Base-by-base conservation (phyloP, 2,797 vertebrate species). In the Crypturellus tataupa region DNA sequence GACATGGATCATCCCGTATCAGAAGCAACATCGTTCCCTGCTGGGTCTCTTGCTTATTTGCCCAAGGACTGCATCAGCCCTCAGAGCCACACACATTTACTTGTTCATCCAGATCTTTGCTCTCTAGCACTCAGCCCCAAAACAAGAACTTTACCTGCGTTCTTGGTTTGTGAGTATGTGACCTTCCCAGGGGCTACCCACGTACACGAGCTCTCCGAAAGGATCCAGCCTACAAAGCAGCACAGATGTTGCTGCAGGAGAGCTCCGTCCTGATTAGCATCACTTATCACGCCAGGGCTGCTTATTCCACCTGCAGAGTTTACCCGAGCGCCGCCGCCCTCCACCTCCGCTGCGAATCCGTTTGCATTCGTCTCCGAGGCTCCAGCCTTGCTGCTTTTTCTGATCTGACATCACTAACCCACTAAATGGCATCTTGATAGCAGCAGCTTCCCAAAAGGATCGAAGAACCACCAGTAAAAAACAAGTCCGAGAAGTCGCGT, bases 201-300 rank as follows among this genome's bases (percentile, higher is more conserved):
- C 20, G 17, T 12, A 73, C 31, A 27, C 5, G 8, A 90, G 80
- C 80, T 85, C 94, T 94, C 85, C 84, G 47, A 94, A 96, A 86
- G 67, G 82, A 82, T 80, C 40, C 91, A 85, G 64, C 4, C 86
- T 91, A 90, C 25, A 15, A 73, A 88, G 78, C 85, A 94, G 65
- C 67, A 35, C 68, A 80, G 33, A 59, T 85, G 44, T 93, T 92
- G 82, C 96, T 9, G 2, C 42, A 91, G 91, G 94, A 90, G 70
- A 77, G 40, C 44, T 96, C 80, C 60, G 70, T 80, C 80, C 92
- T 91, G 84, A 93, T 95, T 95, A 96, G 44, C 92, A 93, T 96
- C 94, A 93, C 60, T 95, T 93, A 86, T 58, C 82, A 75, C n/a
- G 80, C 82, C 87, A 82, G 71, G 91, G 60, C 79, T 88, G 71